These are phyloP conservation scores for Myotis davidii DNA, from an alignment of 2,113 vertebrate species.

Conservation along the genomic window DNA sequence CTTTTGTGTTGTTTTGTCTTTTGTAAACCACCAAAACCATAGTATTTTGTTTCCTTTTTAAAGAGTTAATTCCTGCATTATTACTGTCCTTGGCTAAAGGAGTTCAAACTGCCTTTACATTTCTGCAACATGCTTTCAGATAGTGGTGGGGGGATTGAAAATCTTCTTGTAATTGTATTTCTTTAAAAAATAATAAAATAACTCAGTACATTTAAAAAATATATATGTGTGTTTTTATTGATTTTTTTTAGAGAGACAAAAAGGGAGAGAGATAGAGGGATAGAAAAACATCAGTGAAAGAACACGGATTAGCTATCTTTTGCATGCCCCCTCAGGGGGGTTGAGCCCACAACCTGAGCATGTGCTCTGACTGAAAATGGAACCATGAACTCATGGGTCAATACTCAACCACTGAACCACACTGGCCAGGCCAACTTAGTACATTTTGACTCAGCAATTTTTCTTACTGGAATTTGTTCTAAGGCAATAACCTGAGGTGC, in stretches of 20 bases:
- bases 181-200: background rate
- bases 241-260: no score
- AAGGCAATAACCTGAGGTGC: background rate
- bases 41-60: background rate
- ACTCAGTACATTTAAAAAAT: background rate
- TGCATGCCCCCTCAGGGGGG: no score
- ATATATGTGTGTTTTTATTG: no score
- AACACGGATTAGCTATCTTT: no score
- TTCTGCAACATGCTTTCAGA: background rate
- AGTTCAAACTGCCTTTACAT: background rate
- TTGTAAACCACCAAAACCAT: background rate
- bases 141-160: background rate
- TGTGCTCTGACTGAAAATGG: no score
- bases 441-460: background rate
- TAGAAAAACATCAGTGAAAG: no score
- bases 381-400: no score
- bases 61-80: background rate
- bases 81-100: background rate
- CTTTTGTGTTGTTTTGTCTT: background rate
- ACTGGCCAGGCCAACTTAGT: background rate
- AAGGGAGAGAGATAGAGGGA: no score
- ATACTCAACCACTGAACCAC: no score
- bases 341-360: no score
- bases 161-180: background rate
- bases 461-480: slow-evolving; percentile 20